Evolutionary conservation across 2,888 invertebrate species (phyloP), one percentile per base, ranked within the genome.

Genomic region (Platynereis dumerilii): DNA sequence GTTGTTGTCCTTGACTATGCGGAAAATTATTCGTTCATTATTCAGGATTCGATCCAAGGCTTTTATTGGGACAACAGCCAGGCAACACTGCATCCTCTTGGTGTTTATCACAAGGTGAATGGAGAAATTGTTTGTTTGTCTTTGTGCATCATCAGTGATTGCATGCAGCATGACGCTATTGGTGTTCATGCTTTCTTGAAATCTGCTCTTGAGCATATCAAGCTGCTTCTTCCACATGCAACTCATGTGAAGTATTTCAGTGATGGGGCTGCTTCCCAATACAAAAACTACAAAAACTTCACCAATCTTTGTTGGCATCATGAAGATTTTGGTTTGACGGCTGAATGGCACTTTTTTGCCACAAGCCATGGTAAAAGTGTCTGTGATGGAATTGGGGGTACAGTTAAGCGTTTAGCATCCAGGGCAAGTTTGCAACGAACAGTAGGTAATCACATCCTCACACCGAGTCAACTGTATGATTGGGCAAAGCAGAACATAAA

Each of bases 321-420:
- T 15, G 17, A 17, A 15, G 42, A 42, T 42, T 42, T 52, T 52
- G 52, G 52, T 7, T 52, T 17, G 17, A 22, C 52, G 7, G 10
- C n/a, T 10, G n/a, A 52, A 17, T 17, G 52, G n/a, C 24, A 52
- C 17, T n/a, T n/a, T 17, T 52, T 52, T 52, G 52, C 52, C 24
- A 52, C 52, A 52, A 52, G 52, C 52, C 52, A 52, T 52, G 52
- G 20, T 7, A 52, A 22, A 22, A 52, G n/a, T 17, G 3, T 17
- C 5, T 52, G 52, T 52, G 52, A 52, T 52, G 52, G 52, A 3
- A 52, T 52, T 52, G 52, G 52, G n/a, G 52, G 24, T 22, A 52
- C 52, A 5, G 52, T 52, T 52, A 5, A 52, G n/a, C 24, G n/a
- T 52, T 17, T 52, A 7, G 52, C 52, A 5, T 3, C 52, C 3